These are phyloP conservation scores for Pimpla rufipes DNA, from an alignment of 2,888 invertebrate genomes.

Conservation along the genomic window DNA sequence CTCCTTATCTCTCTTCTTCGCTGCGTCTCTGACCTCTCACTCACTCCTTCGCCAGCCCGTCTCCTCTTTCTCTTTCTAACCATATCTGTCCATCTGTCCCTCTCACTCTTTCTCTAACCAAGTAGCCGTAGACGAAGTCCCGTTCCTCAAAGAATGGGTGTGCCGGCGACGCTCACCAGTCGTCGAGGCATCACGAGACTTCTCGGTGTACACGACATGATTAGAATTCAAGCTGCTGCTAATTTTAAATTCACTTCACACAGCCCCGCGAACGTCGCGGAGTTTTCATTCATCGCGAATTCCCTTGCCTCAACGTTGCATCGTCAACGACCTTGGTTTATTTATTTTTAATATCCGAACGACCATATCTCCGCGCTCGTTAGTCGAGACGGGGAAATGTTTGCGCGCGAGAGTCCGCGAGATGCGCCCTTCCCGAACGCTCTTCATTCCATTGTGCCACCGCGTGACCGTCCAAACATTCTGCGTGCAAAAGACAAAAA, in stretches of 20 bases:
- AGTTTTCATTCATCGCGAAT: constrained; percentile 11
- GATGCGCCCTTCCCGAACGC: neutral
- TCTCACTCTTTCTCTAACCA: constrained; percentile 8
- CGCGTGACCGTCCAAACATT: neutral
- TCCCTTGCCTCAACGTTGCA: neutral
- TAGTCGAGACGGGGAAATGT: neutral
- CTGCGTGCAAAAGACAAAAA: neutral
- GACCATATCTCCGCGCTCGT: neutral
- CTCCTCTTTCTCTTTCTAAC: neutral
- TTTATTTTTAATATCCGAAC: neutral
- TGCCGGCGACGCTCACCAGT: constrained; percentile 28
- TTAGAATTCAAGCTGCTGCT: constrained; percentile 13
- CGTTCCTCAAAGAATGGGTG: constrained; percentile 37
- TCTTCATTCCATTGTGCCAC: neutral
- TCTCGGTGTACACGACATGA: constrained; percentile 10
- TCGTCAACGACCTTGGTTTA: constrained; percentile 7
- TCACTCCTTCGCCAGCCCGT: neutral
- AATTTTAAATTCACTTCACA: constrained; percentile 1
- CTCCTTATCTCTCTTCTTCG: neutral
- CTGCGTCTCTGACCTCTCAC: neutral
- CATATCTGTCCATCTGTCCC: neutral
- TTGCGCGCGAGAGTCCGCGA: neutral
- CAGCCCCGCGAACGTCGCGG: neutral
- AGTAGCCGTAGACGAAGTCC: constrained; percentile 34
- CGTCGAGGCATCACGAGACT: neutral